A percentile compares a stretch with the other conserved stretches of the same genome.
Conservation (phyloP, 2,797 vertebrate genomes). For the Trachops cirrhosus region DNA sequence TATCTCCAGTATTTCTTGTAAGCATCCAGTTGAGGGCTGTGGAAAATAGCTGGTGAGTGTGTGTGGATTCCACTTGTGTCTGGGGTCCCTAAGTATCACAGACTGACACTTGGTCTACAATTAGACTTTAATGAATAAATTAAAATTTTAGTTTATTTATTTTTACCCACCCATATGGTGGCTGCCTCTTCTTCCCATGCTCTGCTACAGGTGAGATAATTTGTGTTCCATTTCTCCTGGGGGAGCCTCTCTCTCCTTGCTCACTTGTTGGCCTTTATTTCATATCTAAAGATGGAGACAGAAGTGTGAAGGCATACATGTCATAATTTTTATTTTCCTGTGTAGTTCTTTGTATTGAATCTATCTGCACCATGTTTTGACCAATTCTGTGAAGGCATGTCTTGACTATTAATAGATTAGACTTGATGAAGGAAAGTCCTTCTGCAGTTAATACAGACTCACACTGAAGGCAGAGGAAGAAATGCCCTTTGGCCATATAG, state of each 20-base stretch:
- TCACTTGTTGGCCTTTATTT: not conserved
- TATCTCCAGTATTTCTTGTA: not conserved
- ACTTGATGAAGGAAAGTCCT: not conserved
- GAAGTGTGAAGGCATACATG: not conserved
- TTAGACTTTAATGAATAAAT: not conserved
- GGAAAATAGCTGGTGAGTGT: not conserved
- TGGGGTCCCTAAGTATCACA: not conserved
- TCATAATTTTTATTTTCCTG: not conserved
- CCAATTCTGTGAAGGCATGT: not conserved
- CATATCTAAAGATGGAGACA: not conserved
- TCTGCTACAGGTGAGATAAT: not conserved
- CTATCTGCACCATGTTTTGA: not conserved
- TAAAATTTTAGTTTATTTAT: not conserved
- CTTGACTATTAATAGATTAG: not conserved
- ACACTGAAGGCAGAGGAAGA: not conserved
- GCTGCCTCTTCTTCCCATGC: not conserved
- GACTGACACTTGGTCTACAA: not conserved
- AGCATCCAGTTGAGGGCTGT: not conserved
- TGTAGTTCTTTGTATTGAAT: not conserved
- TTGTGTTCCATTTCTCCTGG: not conserved
- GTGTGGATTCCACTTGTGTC: not conserved
- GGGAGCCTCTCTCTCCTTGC: not conserved
- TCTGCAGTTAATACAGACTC: not conserved
- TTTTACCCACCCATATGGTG: not conserved
- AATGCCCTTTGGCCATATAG: no score